Percentiles rank a stretch among this genome's conserved stretches.
These are phyloP conservation scores for Drosophila nr. perissopoda DNA, from an alignment of 2,888 invertebrate genomes.

Conservation along the genomic window DNA sequence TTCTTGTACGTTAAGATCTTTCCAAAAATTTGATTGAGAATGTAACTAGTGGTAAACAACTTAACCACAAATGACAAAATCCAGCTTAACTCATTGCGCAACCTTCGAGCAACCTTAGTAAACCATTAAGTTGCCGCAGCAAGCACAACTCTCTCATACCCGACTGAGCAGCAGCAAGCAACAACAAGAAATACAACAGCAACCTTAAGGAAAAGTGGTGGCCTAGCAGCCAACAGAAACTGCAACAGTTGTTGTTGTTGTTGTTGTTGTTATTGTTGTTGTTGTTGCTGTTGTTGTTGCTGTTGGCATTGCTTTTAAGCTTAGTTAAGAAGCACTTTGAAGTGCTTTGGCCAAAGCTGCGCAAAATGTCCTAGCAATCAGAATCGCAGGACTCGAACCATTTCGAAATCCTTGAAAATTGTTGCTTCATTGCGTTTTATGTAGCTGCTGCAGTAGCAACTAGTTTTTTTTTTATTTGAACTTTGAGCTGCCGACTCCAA, in stretches of 20 bases:
- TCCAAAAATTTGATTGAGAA: no score
- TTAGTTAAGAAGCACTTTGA: conserved; percentile 74
- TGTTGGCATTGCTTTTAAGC: conserved; percentile 73
- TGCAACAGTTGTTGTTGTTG: conserved; percentile 44
- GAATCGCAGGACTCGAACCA: conserved; percentile 1
- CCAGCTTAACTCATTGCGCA: conserved; percentile 35
- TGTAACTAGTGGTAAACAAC: not conserved
- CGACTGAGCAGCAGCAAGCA: conserved; percentile 38
- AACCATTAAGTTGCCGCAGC: conserved; percentile 62
- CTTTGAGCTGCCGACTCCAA: conserved; percentile 29
- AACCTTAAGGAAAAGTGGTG: conserved; percentile 44
- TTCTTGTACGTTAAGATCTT: not conserved
- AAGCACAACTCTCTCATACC: conserved; percentile 55
- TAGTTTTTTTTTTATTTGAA: conserved; percentile 71
- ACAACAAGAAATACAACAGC: conserved; percentile 13
- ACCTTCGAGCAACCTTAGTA: conserved; percentile 48
- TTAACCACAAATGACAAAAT: conserved; percentile 40
- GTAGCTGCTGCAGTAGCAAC: conserved; percentile 48
- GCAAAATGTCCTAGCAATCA: conserved; percentile 58
- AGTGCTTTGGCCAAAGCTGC: conserved; percentile 67
- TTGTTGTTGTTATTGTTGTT: not conserved
- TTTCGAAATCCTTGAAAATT: conserved; percentile 44
- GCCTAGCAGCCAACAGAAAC: conserved; percentile 38
- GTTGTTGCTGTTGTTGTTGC: conserved; percentile 23
- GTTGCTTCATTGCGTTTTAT: conserved; percentile 71